Evolutionary conservation across 2,888 invertebrate genomes (phyloP).

Genomic region (Cylindroiulus punctatus): DNA sequence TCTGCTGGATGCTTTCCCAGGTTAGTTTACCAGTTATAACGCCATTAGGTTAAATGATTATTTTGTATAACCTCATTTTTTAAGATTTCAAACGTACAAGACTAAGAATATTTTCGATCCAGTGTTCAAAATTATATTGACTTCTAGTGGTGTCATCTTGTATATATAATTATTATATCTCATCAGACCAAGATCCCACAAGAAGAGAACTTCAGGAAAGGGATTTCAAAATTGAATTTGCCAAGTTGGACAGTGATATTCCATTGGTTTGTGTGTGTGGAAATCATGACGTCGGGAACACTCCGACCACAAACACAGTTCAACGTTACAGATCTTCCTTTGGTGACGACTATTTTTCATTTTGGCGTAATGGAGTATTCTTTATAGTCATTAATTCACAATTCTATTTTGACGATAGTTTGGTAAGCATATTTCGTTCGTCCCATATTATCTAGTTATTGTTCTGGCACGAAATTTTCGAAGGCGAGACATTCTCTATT

Average conservation of each 20-base stretch:
- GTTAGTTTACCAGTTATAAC: constrained; percentile 59
- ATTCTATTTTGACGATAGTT: constrained; percentile 63
- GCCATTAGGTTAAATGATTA: too few relatives aligned
- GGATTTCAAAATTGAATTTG: constrained; percentile 66
- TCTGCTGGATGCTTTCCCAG: constrained; percentile 68
- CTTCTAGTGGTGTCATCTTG: too few relatives aligned
- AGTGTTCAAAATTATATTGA: too few relatives aligned
- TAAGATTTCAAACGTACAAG: too few relatives aligned
- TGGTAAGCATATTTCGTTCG: constrained; percentile 56
- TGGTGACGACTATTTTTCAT: constrained; percentile 69
- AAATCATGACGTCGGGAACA: constrained; percentile 70
- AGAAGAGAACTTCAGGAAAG: constrained; percentile 65
- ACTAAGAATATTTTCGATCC: too few relatives aligned
- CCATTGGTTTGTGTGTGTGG: constrained; percentile 69
- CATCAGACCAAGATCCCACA: constrained; percentile 57
- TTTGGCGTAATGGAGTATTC: constrained; percentile 68
- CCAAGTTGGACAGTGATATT: constrained; percentile 66
- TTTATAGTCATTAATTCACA: constrained; percentile 69
- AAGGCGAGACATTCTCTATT: too few relatives aligned
- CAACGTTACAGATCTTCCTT: constrained; percentile 62
- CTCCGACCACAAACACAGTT: constrained; percentile 66
- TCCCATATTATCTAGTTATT: not conserved
- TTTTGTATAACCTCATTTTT: too few relatives aligned
- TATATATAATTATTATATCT: too few relatives aligned
- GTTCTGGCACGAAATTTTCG: too few relatives aligned